phyloP scores from a whole-genome alignment of 2,113 vertebrate species.

The Melanerpes formicivorus region DNA sequence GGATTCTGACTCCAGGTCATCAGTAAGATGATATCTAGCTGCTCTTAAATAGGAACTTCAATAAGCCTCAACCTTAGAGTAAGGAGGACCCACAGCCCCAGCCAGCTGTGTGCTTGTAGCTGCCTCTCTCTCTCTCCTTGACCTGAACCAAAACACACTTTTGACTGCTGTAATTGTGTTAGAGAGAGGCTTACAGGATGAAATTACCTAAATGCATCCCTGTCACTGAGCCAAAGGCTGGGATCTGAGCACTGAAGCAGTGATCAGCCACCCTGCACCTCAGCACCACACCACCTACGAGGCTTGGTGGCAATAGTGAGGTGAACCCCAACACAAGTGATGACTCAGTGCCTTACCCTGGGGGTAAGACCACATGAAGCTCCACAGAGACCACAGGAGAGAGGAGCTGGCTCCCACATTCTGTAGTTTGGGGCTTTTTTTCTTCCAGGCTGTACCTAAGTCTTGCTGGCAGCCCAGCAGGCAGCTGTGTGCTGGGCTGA shows the following conservation, averaged over 20 bases:
- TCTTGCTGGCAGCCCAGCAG: accelerated
- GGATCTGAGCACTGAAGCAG: background rate
- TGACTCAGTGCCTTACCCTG: background rate
- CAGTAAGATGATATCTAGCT: background rate
- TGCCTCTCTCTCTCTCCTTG: background rate
- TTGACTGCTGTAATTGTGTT: background rate
- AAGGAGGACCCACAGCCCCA: background rate
- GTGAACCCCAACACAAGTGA: accelerated
- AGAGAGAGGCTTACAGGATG: background rate
- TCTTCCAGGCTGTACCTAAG: background rate
- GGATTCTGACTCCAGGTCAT: background rate
- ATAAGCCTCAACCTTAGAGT: background rate
- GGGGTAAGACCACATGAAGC: background rate
- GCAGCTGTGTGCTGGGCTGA: background rate
- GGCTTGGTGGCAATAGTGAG: background rate
- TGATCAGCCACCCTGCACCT: background rate
- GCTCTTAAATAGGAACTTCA: background rate
- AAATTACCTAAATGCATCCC: slow-evolving; percentile 24
- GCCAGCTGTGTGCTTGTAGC: accelerated
- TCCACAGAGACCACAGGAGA: background rate
- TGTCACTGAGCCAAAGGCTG: background rate
- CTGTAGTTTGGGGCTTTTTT: accelerated
- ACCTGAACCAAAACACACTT: background rate
- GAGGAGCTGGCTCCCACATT: background rate
- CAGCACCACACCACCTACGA: accelerated